A percentile compares a stretch with the other conserved stretches of the same genome.
Conservation (phyloP, 37 sponge, comb jelly and placozoan genomes). For the Petrosia ficiformis region DNA sequence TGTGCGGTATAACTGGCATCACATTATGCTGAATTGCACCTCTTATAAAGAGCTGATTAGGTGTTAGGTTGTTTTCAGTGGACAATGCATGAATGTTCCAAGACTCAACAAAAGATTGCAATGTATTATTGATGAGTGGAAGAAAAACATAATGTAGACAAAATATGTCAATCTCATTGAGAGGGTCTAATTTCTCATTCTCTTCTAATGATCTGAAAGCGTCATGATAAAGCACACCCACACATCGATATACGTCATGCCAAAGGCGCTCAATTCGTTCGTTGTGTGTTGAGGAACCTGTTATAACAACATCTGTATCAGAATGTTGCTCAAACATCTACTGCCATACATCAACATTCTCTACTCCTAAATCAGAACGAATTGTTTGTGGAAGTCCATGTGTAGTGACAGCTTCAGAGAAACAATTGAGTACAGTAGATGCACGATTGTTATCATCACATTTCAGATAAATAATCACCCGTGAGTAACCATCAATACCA, state of each 20-base stretch:
- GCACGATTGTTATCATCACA: slow-evolving; percentile 39
- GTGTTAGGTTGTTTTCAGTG: slow-evolving; percentile 29
- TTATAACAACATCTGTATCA: slow-evolving; percentile 19
- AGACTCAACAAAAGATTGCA: slow-evolving; percentile 4
- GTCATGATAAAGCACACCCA: slow-evolving; percentile 8
- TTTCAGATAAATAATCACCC: slow-evolving; percentile 25
- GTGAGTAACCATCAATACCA: no score
- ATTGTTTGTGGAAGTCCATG: slow-evolving; percentile 24
- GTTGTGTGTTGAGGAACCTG: slow-evolving; percentile 38
- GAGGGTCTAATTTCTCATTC: slow-evolving; percentile 17
- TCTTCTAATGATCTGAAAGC: slow-evolving; percentile 19
- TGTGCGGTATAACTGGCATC: no score
- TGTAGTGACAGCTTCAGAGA: slow-evolving; percentile 4
- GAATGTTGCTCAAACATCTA: slow-evolving; percentile 25
- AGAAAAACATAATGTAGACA: slow-evolving; percentile 30
- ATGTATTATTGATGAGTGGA: slow-evolving; percentile 17
- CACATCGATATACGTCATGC: slow-evolving; percentile 28
- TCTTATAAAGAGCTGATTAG: slow-evolving; percentile 29
- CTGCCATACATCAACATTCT: slow-evolving; percentile 41
- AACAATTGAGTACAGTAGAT: slow-evolving; percentile 19
- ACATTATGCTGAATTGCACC: no score
- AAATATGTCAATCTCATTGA: slow-evolving; percentile 27
- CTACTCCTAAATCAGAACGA: slow-evolving; percentile 26
- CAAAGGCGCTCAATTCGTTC: slow-evolving; percentile 31
- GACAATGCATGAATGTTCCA: slow-evolving; percentile 28